Base-by-base conservation (phyloP, 2,888 invertebrate species). In the Eupithecia subumbrata region DNA sequence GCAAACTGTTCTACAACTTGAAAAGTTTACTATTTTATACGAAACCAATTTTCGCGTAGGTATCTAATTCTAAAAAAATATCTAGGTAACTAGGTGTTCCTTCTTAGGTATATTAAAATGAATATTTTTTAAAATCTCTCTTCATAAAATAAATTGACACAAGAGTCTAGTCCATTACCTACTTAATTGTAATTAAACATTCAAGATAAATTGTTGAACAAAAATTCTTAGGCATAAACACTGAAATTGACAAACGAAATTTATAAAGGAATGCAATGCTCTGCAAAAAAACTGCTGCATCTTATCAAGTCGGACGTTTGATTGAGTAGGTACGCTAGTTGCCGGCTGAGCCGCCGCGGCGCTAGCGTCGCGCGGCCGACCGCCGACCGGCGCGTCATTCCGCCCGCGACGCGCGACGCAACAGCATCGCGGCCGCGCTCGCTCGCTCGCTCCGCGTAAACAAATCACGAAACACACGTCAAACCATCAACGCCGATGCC, bases 391-490 rank as follows among this genome's bases (percentile, higher is more conserved):
- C 92, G 91, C 93, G 93, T 90, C 94, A 94, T 86, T 93, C 92
- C 92, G 92, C 91, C 93, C 93, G 93, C 92, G 93, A 91, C 93
- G 90, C 90, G 93, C 93, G 89, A 87, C 88, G 86, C 81, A 83
- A 83, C 84, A 89, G 90, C 90, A 89, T 86, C 86, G 89, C 87
- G 87, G 83, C 83, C 84, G 85, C 89, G 86, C 85, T 84, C 83
- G 83, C 82, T 84, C 83, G 83, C 82, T 79, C 84, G 86, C 82
- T 80, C 81, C 85, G 85, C 85, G 87, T 86, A 86, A 86, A 87
- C 87, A 85, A 86, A 79, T 83, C 77, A 76, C 79, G 77, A 76
- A 73, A 72, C 80, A 71, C 64, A 77, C 76, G 76, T 76, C 78
- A 72, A 75, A 74, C 77, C 72, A 75, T 82, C 82, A 84, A 83